Evolutionary conservation across 2,113 vertebrate species (phyloP).

Genomic region (Zosterops japonicus): DNA sequence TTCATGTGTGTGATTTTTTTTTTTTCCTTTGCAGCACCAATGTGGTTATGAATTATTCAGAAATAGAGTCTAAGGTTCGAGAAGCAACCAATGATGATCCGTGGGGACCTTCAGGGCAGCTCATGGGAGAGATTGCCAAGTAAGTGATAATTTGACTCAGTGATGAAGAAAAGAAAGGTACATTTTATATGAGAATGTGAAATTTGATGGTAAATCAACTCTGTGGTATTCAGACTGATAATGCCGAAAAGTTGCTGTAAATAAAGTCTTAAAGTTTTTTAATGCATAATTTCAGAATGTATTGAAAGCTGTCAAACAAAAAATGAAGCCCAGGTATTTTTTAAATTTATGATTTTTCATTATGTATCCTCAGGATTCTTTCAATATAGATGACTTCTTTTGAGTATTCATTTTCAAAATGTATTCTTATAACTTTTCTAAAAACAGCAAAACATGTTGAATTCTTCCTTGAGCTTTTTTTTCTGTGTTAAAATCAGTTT

Average conservation of each 20-base stretch:
- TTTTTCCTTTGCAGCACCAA: conserved; percentile 89
- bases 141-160: conserved; percentile 85
- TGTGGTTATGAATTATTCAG: conserved; percentile 99
- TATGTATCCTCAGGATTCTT: background rate
- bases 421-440: background rate
- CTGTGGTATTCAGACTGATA: background rate
- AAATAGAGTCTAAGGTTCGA: conserved; percentile 98
- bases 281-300: background rate
- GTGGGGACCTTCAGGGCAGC: conserved; percentile 97
- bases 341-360: background rate
- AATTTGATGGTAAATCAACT: conserved; percentile 53
- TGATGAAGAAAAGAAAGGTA: conserved; percentile 71
- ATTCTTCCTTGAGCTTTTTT: background rate
- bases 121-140: conserved; percentile 98
- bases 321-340: background rate
- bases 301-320: background rate
- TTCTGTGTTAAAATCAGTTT: background rate
- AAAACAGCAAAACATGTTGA: background rate
- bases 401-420: background rate
- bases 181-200: conserved; percentile 60
- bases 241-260: background rate
- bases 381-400: background rate
- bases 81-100: conserved; percentile 99
- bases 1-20: conserved; percentile 70
- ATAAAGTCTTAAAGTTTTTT: background rate